Evolutionary conservation across 2,797 vertebrate species (phyloP).

Genomic region (Todus mexicanus): DNA sequence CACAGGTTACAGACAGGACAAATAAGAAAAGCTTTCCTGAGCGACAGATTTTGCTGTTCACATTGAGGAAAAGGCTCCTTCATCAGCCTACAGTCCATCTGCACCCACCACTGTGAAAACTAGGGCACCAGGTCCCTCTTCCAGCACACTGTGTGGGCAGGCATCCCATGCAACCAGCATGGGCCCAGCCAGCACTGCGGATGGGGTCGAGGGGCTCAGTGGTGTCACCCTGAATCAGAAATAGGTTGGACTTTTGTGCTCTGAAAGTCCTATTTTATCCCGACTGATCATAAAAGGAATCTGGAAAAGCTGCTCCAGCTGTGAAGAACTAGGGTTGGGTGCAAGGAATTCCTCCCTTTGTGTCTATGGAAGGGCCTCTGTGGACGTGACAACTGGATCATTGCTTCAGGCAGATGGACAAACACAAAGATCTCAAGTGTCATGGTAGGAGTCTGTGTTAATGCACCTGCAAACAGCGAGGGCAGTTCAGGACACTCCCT

Average conservation of each 20-base stretch:
- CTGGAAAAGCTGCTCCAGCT: rapidly evolving
- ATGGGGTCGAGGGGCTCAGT: neutral
- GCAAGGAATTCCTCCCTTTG: neutral
- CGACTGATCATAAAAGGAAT: neutral
- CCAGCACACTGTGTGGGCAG: rapidly evolving
- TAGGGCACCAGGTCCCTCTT: neutral
- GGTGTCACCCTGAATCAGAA: neutral
- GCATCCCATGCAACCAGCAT: neutral
- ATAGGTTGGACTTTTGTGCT: neutral
- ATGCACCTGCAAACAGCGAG: neutral
- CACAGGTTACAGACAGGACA: neutral
- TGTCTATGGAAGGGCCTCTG: neutral
- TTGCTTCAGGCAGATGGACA: neutral
- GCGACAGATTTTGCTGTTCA: neutral
- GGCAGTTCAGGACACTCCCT: neutral
- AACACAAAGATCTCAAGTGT: neutral
- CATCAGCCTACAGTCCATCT: neutral
- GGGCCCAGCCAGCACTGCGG: rapidly evolving
- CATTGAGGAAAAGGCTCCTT: neutral
- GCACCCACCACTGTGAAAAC: neutral
- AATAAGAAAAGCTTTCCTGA: neutral
- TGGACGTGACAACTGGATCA: neutral
- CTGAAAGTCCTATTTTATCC: neutral
- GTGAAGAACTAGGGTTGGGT: neutral
- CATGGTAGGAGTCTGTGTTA: neutral